phyloP scores from a whole-genome alignment of 1,140 invertebrate species.

The Sitobion miscanthi region DNA sequence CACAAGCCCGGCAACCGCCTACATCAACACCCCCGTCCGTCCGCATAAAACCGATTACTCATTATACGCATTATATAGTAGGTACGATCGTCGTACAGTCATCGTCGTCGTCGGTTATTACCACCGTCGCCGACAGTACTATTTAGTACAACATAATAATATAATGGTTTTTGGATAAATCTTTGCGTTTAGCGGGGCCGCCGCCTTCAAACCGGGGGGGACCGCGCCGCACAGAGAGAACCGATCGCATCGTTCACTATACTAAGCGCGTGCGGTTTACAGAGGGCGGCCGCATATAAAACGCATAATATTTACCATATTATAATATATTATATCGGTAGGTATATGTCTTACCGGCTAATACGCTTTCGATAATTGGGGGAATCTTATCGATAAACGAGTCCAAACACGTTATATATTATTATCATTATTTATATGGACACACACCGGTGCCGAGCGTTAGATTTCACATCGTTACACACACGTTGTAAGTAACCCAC shows the following conservation, averaged over 20 bases:
- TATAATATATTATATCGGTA: neutral
- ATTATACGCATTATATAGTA: neutral
- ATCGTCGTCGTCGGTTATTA: neutral
- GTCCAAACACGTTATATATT: neutral
- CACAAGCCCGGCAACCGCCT: neutral
- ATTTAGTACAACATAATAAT: conserved; percentile 2
- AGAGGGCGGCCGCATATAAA: neutral
- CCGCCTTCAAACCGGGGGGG: neutral
- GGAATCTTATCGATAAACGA: conserved; percentile 3
- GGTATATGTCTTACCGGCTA: neutral
- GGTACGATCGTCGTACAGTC: neutral
- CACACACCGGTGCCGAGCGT: neutral
- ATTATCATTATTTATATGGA: neutral
- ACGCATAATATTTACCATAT: neutral
- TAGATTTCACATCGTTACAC: conserved; percentile 20
- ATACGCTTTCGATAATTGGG: neutral
- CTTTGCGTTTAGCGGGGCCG: neutral
- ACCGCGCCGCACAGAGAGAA: neutral
- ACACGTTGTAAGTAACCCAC: neutral
- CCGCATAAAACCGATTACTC: conserved; percentile 33
- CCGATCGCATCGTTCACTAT: neutral
- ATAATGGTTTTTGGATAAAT: neutral
- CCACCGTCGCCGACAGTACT: neutral
- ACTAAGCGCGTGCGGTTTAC: neutral
- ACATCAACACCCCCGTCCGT: conserved; percentile 32